These are phyloP conservation scores for Campoletis raptor DNA, from an alignment of 2,888 invertebrate species.

Conservation along the genomic window DNA sequence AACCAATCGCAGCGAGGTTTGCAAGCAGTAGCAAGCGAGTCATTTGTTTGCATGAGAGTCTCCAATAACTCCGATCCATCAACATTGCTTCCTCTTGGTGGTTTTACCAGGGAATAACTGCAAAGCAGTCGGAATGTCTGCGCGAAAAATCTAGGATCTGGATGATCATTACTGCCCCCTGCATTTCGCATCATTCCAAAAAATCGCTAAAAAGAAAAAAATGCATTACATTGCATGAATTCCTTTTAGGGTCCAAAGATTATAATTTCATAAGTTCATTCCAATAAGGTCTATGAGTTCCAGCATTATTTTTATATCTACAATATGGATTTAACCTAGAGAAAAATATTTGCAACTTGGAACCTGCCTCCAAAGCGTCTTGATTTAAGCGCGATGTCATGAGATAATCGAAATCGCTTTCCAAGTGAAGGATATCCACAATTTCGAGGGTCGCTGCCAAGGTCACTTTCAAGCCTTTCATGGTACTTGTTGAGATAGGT, in stretches of 20 bases:
- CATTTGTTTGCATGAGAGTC: neutral
- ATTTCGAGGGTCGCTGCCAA: slow-evolving; percentile 1
- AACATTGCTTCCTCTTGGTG: slow-evolving; percentile 11
- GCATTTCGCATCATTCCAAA: slow-evolving; percentile 42
- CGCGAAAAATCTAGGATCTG: slow-evolving; percentile 25
- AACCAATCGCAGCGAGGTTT: slow-evolving; percentile 4
- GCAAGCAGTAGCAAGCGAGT: neutral
- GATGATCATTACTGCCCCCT: slow-evolving; percentile 57
- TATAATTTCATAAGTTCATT: neutral
- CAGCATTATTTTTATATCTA: too few relatives aligned
- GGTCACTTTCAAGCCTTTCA: slow-evolving; percentile 19
- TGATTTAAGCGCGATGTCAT: slow-evolving; percentile 10
- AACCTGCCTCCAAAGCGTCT: neutral
- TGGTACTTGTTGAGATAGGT: neutral
- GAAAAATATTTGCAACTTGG: neutral
- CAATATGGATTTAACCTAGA: too few relatives aligned
- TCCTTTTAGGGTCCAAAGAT: neutral
- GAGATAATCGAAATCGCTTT: neutral
- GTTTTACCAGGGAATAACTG: slow-evolving; percentile 9
- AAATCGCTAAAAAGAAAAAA: slow-evolving; percentile 27
- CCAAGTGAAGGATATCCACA: neutral
- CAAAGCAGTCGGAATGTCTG: slow-evolving; percentile 9
- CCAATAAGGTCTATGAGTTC: neutral
- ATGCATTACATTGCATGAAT: neutral
- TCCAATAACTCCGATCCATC: neutral